These are phyloP conservation scores for Oreocharis arfaki DNA, from an alignment of 2,113 vertebrate genomes.

Conservation along the genomic window DNA sequence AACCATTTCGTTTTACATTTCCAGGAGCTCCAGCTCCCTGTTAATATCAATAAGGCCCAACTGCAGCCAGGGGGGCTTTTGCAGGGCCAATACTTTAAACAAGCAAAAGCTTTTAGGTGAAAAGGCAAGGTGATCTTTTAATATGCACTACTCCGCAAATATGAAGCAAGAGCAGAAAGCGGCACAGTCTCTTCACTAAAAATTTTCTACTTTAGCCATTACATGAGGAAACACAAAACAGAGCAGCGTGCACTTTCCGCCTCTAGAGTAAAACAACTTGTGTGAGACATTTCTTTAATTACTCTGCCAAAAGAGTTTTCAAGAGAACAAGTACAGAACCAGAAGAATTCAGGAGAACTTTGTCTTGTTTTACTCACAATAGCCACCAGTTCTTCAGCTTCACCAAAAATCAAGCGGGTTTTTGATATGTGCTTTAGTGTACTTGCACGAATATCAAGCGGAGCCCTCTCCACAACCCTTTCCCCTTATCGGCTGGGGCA, in stretches of 20 bases:
- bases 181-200: neutral
- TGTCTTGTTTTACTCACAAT: neutral
- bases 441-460: accelerated
- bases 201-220: neutral
- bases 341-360: neutral
- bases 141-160: neutral
- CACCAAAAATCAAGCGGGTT: neutral
- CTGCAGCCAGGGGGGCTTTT: neutral
- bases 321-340: neutral
- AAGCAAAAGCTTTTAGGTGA: neutral
- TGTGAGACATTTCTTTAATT: neutral
- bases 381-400: neutral
- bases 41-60: neutral
- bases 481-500: too few relatives aligned
- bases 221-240: neutral
- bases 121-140: neutral
- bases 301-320: neutral
- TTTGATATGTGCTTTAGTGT: neutral
- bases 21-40: constrained; percentile 6
- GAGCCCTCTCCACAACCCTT: neutral
- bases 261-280: neutral
- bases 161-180: neutral
- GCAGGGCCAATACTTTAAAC: accelerated
- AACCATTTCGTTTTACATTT: constrained; percentile 58
- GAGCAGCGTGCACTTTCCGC: neutral